phyloP scores from a whole-genome alignment of 2,113 vertebrate genomes.

The Xenopus laevis region DNA sequence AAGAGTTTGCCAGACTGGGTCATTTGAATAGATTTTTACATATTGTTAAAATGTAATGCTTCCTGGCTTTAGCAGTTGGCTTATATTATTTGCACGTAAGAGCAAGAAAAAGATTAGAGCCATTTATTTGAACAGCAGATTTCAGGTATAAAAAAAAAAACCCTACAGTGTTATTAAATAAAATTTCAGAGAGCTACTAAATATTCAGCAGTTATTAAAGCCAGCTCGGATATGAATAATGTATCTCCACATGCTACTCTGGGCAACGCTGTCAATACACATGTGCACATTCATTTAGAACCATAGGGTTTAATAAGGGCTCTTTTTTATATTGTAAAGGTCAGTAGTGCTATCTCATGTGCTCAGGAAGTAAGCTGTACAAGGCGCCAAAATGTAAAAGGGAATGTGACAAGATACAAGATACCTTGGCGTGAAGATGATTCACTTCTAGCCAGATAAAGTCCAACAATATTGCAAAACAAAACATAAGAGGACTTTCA shows the following conservation, averaged over 20 bases:
- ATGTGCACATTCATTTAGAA: conserved; percentile 53
- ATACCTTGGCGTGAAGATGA: not conserved
- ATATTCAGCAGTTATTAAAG: conserved; percentile 35
- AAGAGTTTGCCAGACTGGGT: too few species aligned
- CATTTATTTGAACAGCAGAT: not conserved
- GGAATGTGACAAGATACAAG: conserved; percentile 45
- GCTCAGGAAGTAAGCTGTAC: conserved; percentile 49
- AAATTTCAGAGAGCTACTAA: conserved; percentile 32
- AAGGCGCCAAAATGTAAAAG: conserved; percentile 26
- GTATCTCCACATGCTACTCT: conserved; percentile 50
- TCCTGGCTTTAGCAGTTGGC: not conserved
- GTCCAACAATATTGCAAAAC: not conserved
- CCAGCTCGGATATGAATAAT: conserved; percentile 54
- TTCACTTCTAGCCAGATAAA: not conserved
- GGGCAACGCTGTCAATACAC: conserved; percentile 50
- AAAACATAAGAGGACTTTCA: not conserved
- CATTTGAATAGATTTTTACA: too few species aligned
- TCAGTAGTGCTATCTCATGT: conserved; percentile 50
- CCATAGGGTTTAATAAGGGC: conserved; percentile 52
- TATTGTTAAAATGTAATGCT: conserved; percentile 6
- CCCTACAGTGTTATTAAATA: conserved; percentile 1
- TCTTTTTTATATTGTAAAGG: conserved; percentile 52
- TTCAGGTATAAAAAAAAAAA: not conserved
- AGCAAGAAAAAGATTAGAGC: not conserved
- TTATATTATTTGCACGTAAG: not conserved